These are phyloP conservation scores for Cyprinus carpio DNA, from an alignment of 2,113 vertebrate species.

Conservation along the genomic window DNA sequence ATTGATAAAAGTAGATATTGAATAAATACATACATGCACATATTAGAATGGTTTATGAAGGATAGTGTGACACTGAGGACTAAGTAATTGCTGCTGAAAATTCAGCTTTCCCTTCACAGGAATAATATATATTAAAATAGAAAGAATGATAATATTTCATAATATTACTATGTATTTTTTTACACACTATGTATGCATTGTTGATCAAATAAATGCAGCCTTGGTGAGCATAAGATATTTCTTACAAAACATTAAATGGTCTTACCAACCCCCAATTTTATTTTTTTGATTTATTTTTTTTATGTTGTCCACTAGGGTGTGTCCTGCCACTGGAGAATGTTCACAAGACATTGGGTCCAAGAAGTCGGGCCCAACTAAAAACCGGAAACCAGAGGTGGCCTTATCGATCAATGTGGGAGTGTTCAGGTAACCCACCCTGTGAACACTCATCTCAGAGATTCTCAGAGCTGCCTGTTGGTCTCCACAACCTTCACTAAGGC, in stretches of 20 bases:
- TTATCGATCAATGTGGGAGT: conserved; percentile 78
- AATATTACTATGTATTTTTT: background rate
- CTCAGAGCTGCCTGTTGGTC: background rate
- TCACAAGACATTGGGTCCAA: conserved; percentile 47
- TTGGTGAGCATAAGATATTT: too few relatives aligned
- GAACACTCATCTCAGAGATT: conserved; percentile 9
- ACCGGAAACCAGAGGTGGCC: conserved; percentile 74
- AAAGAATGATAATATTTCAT: background rate
- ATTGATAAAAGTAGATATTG: too few relatives aligned
- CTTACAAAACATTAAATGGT: background rate
- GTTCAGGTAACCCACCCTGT: conserved; percentile 70
- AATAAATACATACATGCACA: too few relatives aligned
- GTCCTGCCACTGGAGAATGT: conserved; percentile 42
- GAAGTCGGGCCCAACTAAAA: conserved; percentile 62
- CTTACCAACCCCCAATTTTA: too few relatives aligned
- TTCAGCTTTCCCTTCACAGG: background rate
- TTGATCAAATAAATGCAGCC: background rate
- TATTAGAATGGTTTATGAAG: background rate
- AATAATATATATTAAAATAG: background rate
- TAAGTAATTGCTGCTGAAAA: background rate
- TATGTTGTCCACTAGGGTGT: conserved; percentile 59
- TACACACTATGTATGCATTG: background rate
- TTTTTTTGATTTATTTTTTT: background rate
- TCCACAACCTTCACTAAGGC: background rate
- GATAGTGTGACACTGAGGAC: background rate